Conservation (phyloP, 2,113 vertebrate species). For the Cariama cristata region DNA sequence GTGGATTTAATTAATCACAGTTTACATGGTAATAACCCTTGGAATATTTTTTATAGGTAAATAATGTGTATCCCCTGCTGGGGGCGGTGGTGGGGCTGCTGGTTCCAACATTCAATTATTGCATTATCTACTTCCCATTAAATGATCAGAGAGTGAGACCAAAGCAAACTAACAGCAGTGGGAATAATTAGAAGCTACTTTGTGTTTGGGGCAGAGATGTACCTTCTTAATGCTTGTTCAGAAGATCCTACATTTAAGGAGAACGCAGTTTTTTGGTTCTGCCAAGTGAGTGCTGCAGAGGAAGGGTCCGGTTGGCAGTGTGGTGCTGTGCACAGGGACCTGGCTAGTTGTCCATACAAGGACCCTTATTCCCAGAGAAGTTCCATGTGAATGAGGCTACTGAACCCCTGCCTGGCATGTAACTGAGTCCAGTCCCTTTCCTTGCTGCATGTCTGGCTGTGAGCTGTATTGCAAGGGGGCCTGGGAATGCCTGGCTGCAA, state of each 20-base stretch:
- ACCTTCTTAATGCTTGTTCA: not conserved
- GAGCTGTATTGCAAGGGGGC: not conserved
- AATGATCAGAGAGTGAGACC: slow-evolving; percentile 31
- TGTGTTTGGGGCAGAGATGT: not conserved
- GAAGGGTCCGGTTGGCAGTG: rapidly evolving
- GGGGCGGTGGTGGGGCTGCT: not conserved
- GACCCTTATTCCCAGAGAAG: not conserved
- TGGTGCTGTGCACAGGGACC: not conserved
- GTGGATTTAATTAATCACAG: slow-evolving; percentile 75
- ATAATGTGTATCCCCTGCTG: slow-evolving; percentile 70
- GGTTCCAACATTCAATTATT: slow-evolving; percentile 44
- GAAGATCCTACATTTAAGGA: not conserved
- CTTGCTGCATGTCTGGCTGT: rapidly evolving
- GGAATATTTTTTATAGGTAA: slow-evolving; percentile 75
- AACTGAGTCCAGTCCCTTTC: not conserved
- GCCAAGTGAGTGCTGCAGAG: not conserved
- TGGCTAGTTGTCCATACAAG: not conserved
- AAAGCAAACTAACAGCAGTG: not conserved
- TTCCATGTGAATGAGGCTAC: not conserved
- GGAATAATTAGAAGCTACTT: not conserved
- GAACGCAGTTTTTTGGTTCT: not conserved
- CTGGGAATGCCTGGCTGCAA: not conserved
- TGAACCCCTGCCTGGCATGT: not conserved
- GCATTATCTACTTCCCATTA: slow-evolving; percentile 52
- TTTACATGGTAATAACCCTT: slow-evolving; percentile 74